phyloP scores from a whole-genome alignment of 2,888 invertebrate genomes.

The Biston stratarius region DNA sequence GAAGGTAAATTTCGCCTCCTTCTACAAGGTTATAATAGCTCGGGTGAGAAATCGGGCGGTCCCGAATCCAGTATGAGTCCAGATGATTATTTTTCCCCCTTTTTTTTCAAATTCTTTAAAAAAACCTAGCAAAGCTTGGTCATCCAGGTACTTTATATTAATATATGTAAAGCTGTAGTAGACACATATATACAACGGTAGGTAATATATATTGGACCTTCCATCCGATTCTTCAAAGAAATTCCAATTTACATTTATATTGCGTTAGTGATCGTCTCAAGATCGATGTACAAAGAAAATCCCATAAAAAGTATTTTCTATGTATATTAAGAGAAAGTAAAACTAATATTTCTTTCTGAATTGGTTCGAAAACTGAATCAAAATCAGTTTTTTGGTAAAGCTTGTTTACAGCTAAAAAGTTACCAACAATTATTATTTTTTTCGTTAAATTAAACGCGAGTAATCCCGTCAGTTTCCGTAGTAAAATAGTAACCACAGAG shows the following conservation, averaged over 20 bases:
- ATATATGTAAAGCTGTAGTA: background rate
- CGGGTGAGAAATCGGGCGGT: too few relatives aligned
- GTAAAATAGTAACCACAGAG: too few relatives aligned
- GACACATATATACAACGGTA: background rate
- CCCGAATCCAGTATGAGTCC: too few relatives aligned
- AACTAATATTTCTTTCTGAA: slow-evolving; percentile 8
- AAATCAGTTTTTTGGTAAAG: background rate
- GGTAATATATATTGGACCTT: slow-evolving; percentile 18
- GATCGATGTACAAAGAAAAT: slow-evolving; percentile 18
- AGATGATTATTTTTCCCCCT: too few relatives aligned
- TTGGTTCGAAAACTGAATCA: slow-evolving; percentile 9
- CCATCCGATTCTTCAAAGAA: slow-evolving; percentile 20
- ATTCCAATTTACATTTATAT: slow-evolving; percentile 25
- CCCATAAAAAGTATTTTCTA: slow-evolving; percentile 15
- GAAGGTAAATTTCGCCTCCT: too few relatives aligned
- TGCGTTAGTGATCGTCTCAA: slow-evolving; percentile 23
- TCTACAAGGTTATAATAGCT: too few relatives aligned
- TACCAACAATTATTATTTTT: too few relatives aligned
- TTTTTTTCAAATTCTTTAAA: too few relatives aligned
- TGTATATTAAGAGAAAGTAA: slow-evolving; percentile 10
- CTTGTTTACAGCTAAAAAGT: background rate
- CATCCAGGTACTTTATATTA: too few relatives aligned
- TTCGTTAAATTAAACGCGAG: too few relatives aligned
- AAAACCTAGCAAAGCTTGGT: too few relatives aligned
- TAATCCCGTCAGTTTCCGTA: too few relatives aligned